Evolutionary conservation across 2,888 invertebrate species (phyloP), one percentile per base, ranked within the genome.

Genomic region (Camponotus fellah): DNA sequence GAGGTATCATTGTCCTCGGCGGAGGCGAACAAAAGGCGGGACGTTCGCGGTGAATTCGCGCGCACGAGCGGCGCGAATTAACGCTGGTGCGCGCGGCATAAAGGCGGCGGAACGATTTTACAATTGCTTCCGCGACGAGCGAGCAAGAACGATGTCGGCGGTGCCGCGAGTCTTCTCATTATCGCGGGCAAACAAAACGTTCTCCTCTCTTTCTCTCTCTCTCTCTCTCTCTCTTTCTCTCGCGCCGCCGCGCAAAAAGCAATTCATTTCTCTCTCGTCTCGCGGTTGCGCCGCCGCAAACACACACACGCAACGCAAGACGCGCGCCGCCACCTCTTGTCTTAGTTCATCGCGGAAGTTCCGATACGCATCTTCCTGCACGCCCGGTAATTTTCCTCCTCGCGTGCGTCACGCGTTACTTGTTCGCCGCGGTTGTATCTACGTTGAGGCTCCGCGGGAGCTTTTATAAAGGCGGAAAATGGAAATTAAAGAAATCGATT

Each of bases 331-430:
- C 85, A 60, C 62, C 76, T 72, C 56, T 37, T 37, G 77, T 74
- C 75, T 89, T 84, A 81, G 85, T 79, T 84, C 86, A 89, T 83
- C 85, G 83, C 87, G 88, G 88, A 88, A 88, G 87, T 85, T 64
- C 46, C 85, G 89, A 86, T 89, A 90, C 71, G 72, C 75, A 88
- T 90, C 88, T 84, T 56, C 82, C 84, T 83, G 72, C 87, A 26
- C 40, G 60, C 86, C 82, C 56, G 49, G 66, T 75, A n/a, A 64
- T 56, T 71, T 65, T 75, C 75, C 75, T 65, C 53, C 21, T 34
- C 69, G 34, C 14, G 21, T 49, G 72, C 21, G 40, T 80, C 43
- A 32, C 81, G 74, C 74, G 26, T 32, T 37, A 72, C 49, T 37
- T 8, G 34, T 53, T 46, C 21, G 43, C 43, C 53, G 53, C 17